Evolutionary conservation across 2,888 invertebrate genomes (phyloP).

Genomic region (Clunio marinus): DNA sequence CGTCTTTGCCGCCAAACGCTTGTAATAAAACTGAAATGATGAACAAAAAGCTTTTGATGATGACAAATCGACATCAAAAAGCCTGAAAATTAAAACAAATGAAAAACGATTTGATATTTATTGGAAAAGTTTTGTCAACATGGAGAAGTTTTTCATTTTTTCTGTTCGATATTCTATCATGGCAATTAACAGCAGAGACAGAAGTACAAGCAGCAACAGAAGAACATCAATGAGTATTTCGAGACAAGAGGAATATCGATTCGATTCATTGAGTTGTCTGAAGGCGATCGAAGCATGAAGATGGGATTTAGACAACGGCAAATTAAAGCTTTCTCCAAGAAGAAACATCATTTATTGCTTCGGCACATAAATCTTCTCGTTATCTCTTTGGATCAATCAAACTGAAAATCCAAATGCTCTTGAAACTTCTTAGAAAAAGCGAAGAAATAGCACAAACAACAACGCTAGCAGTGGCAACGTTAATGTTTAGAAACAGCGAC

Average conservation of each 20-base stretch:
- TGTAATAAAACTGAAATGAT: neutral
- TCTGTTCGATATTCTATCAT: no score
- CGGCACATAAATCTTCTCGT: conserved; percentile 32
- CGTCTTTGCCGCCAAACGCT: neutral
- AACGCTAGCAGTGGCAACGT: neutral
- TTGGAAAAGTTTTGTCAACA: conserved; percentile 17
- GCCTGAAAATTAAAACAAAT: neutral
- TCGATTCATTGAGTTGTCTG: conserved; percentile 15
- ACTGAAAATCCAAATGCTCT: conserved; percentile 24
- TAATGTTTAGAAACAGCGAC: neutral
- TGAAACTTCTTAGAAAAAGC: neutral
- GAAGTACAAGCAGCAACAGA: no score
- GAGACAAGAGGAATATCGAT: conserved; percentile 22
- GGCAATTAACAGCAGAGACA: neutral
- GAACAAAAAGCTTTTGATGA: no score
- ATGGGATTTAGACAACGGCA: conserved; percentile 17
- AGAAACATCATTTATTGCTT: neutral
- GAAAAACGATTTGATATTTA: neutral
- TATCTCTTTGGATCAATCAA: conserved; percentile 26
- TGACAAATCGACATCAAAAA: no score
- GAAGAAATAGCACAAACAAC: neutral
- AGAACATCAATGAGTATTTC: no score
- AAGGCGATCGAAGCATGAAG: conserved; percentile 22
- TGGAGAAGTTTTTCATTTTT: neutral
- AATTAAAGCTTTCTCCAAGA: conserved; percentile 21